These are phyloP conservation scores for Chaetops frenatus DNA, from an alignment of 2,113 vertebrate genomes.

Conservation along the genomic window DNA sequence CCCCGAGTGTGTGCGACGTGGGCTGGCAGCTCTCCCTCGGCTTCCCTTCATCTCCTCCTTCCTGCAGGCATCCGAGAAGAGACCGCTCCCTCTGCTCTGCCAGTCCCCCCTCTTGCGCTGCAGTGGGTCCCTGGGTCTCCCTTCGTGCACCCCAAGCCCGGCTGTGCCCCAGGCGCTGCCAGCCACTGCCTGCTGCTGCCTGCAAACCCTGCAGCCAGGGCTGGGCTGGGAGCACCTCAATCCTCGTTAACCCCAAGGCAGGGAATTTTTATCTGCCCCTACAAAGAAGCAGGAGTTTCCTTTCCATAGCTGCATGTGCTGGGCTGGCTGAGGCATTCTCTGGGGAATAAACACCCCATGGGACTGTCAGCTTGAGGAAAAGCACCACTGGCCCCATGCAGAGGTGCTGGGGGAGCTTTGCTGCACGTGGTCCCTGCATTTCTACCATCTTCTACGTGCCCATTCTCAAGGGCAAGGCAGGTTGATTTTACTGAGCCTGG, in stretches of 20 bases:
- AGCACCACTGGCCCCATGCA: not conserved
- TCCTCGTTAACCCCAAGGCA: not conserved
- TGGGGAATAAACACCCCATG: too few species aligned
- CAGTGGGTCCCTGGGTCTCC: not conserved
- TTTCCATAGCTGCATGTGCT: accelerated
- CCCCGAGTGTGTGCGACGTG: not conserved
- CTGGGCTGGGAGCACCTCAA: not conserved
- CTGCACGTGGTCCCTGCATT: not conserved
- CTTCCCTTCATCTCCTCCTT: not conserved
- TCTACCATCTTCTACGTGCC: not conserved
- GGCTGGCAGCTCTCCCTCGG: not conserved
- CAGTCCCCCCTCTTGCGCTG: not conserved
- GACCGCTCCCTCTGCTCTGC: not conserved
- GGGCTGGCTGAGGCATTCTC: not conserved
- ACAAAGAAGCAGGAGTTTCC: not conserved
- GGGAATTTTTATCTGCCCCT: not conserved
- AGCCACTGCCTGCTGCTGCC: not conserved
- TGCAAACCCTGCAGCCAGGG: not conserved
- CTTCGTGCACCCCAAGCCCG: accelerated
- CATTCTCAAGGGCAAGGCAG: not conserved
- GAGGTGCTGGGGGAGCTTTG: not conserved
- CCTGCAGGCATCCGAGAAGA: not conserved
- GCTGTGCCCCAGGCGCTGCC: not conserved
- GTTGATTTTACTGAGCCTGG: not conserved
- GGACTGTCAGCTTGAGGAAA: not conserved